Conservation (phyloP, 2,797 vertebrate genomes). For the Threskiornis aethiopicus region DNA sequence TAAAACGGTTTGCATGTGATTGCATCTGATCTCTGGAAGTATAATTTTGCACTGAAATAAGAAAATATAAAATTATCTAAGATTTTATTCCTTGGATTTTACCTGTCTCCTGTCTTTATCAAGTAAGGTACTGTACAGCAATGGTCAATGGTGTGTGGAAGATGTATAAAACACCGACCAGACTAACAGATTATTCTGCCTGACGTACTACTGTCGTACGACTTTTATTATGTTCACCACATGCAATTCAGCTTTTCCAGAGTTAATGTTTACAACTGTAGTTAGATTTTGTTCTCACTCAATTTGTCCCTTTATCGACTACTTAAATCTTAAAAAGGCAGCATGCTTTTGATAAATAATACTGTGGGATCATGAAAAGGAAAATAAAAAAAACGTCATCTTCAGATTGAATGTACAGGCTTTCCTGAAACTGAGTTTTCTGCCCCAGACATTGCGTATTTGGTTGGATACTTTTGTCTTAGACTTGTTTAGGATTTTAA, state of each 20-base stretch:
- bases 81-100: background rate
- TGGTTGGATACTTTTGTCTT: background rate
- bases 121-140: background rate
- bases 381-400: background rate
- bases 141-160: background rate
- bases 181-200: background rate
- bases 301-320: background rate
- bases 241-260: background rate
- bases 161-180: background rate
- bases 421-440: background rate
- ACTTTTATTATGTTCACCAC: background rate
- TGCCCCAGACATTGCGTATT: background rate
- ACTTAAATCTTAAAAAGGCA: background rate
- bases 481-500: background rate
- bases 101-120: background rate
- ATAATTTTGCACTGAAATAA: background rate
- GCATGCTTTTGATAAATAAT: background rate
- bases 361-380: background rate
- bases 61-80: background rate
- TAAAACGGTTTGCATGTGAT: background rate
- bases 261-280: background rate
- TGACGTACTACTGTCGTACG: background rate
- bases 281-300: slow-evolving; percentile 1
- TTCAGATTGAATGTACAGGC: background rate
- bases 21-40: background rate